Percentiles rank a stretch among this genome's conserved stretches.
phyloP scores from a whole-genome alignment of 2,797 vertebrate genomes.

The Falco cherrug region DNA sequence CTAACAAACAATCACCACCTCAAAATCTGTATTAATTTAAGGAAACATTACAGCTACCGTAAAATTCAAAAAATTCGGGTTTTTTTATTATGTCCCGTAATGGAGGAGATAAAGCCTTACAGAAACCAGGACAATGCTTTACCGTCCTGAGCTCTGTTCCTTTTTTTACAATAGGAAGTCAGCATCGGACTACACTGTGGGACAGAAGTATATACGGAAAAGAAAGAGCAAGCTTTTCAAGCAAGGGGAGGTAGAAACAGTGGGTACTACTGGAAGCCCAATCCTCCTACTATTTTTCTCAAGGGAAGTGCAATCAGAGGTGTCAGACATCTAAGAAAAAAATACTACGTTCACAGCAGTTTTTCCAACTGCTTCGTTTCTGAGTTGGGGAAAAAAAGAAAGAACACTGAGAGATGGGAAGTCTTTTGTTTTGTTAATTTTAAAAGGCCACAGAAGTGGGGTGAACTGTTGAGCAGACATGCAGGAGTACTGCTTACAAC shows the following conservation, averaged over 20 bases:
- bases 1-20: neutral
- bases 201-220: neutral
- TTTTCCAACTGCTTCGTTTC: neutral
- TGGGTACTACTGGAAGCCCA: neutral
- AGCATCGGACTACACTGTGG: fast-evolving
- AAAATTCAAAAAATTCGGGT: neutral
- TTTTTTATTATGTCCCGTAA: neutral
- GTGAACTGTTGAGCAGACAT: neutral
- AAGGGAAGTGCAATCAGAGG: neutral
- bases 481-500: neutral
- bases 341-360: fast-evolving
- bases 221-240: neutral
- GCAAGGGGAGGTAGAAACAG: neutral
- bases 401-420: neutral
- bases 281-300: neutral
- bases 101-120: neutral
- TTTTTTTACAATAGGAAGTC: neutral
- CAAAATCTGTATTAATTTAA: conserved; percentile 30
- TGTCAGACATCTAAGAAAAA: neutral
- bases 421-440: neutral
- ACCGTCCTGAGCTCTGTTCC: neutral
- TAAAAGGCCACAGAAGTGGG: neutral
- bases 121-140: neutral
- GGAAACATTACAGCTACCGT: neutral
- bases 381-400: neutral